Evolutionary conservation across 2,888 invertebrate species (phyloP).

Genomic region (Carcina quercana): DNA sequence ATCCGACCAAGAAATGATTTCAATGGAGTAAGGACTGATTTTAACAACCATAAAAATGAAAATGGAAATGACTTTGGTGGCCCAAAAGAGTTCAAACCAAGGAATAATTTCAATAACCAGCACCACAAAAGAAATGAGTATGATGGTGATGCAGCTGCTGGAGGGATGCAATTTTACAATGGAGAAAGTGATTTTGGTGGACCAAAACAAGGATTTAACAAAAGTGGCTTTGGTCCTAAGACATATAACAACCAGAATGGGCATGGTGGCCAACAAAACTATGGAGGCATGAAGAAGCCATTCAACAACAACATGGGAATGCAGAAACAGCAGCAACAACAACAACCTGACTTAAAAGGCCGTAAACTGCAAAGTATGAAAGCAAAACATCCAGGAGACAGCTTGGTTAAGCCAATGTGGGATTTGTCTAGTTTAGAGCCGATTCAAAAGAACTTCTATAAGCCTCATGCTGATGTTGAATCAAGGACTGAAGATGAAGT

Average conservation of each 20-base stretch:
- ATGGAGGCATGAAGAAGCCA: slow-evolving; percentile 45
- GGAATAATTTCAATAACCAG: slow-evolving; percentile 57
- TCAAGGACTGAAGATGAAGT: slow-evolving; percentile 83
- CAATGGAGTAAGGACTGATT: slow-evolving; percentile 63
- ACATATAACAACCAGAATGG: slow-evolving; percentile 50
- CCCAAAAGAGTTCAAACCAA: slow-evolving; percentile 59
- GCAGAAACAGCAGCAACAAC: too few relatives aligned
- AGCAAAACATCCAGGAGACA: slow-evolving; percentile 82
- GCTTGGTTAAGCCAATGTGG: slow-evolving; percentile 88
- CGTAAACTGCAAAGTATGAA: slow-evolving; percentile 77
- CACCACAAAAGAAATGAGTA: slow-evolving; percentile 52
- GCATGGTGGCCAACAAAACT: slow-evolving; percentile 43
- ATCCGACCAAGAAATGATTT: slow-evolving; percentile 67
- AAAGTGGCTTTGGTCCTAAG: slow-evolving; percentile 55
- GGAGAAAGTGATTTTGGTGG: slow-evolving; percentile 65
- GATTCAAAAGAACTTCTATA: slow-evolving; percentile 94
- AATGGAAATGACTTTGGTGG: slow-evolving; percentile 65
- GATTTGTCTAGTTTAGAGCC: slow-evolving; percentile 82
- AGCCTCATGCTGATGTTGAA: slow-evolving; percentile 83
- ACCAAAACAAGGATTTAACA: slow-evolving; percentile 58
- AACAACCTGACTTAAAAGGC: slow-evolving; percentile 51
- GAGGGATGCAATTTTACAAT: slow-evolving; percentile 62
- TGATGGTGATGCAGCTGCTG: slow-evolving; percentile 47
- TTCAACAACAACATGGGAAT: slow-evolving; percentile 46
- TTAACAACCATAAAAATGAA: slow-evolving; percentile 49